Percentiles rank a stretch among this genome's conserved stretches.
These are phyloP conservation scores for Lampris incognitus DNA, from an alignment of 2,113 vertebrate genomes.

Conservation along the genomic window DNA sequence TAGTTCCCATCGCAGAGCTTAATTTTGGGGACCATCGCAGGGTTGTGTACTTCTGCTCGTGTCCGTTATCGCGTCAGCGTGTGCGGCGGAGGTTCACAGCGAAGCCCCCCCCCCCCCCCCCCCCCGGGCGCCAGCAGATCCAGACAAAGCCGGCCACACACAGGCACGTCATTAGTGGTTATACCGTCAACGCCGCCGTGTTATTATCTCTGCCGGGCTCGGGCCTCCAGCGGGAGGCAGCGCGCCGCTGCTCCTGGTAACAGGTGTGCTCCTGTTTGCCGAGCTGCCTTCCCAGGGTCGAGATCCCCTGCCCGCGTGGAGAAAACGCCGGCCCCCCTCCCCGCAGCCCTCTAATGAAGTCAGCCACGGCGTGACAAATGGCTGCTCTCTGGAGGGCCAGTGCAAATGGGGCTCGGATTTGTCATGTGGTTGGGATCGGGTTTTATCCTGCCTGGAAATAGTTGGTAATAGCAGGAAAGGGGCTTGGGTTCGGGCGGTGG, in stretches of 20 bases:
- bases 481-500: not conserved
- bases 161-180: constrained; percentile 68
- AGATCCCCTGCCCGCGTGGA: constrained; percentile 27
- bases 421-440: constrained; percentile 17
- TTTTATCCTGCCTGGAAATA: constrained; percentile 23
- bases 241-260: constrained; percentile 61
- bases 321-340: constrained; percentile 52
- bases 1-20: constrained; percentile 50
- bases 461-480: constrained; percentile 19
- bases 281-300: constrained; percentile 12
- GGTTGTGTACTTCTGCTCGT: constrained; percentile 22
- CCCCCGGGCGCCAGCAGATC: constrained; percentile 46
- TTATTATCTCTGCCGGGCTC: constrained; percentile 65
- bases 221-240: constrained; percentile 42
- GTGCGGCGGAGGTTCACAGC: constrained; percentile 57
- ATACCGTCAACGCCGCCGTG: constrained; percentile 55
- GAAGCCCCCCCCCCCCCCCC: constrained; percentile 15
- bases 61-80: constrained; percentile 39
- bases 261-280: constrained; percentile 37
- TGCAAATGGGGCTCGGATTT: constrained; percentile 10
- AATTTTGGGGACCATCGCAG: constrained; percentile 61
- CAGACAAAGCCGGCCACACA: constrained; percentile 58
- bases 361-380: constrained; percentile 22
- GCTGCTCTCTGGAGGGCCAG: not conserved
- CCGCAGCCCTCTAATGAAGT: constrained; percentile 49